These are phyloP conservation scores for Spea hammondii DNA, from an alignment of 2,797 vertebrate genomes.

Conservation along the genomic window DNA sequence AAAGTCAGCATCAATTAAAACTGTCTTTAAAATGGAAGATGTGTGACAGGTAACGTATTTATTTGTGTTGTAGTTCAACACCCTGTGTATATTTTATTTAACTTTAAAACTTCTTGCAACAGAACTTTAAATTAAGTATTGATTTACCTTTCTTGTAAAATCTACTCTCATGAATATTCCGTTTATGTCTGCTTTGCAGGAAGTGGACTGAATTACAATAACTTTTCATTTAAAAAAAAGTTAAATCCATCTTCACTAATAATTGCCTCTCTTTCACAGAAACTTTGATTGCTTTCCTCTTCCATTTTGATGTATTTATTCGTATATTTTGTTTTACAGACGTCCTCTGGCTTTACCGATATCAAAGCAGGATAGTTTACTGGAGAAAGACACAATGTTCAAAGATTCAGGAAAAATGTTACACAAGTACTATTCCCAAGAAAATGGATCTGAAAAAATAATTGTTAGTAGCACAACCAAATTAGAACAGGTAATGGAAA, in stretches of 20 bases:
- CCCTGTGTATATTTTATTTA: not conserved
- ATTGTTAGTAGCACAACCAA: constrained; percentile 64
- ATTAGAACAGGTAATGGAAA: constrained; percentile 81
- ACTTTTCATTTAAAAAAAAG: not conserved
- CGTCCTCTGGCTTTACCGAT: constrained; percentile 80
- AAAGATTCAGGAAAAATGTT: constrained; percentile 76
- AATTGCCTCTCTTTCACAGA: constrained; percentile 19
- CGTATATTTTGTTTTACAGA: constrained; percentile 64
- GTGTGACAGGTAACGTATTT: too few species aligned
- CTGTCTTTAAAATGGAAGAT: too few species aligned
- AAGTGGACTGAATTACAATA: constrained; percentile 14
- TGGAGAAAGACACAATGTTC: constrained; percentile 93
- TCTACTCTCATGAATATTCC: constrained; percentile 49
- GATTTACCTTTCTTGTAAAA: constrained; percentile 51
- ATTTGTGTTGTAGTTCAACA: too few species aligned
- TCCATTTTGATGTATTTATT: not conserved
- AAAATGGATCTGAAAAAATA: constrained; percentile 70
- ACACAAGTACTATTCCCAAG: constrained; percentile 76
- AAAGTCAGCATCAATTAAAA: too few species aligned
- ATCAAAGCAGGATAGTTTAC: constrained; percentile 88
- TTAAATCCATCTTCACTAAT: constrained; percentile 22
- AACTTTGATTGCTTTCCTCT: not conserved
- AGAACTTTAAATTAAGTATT: constrained; percentile 56
- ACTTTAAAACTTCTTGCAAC: not conserved
- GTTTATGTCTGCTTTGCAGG: not conserved